These are phyloP conservation scores for Petrophora chlorosata DNA, from an alignment of 2,888 invertebrate species.

Conservation along the genomic window DNA sequence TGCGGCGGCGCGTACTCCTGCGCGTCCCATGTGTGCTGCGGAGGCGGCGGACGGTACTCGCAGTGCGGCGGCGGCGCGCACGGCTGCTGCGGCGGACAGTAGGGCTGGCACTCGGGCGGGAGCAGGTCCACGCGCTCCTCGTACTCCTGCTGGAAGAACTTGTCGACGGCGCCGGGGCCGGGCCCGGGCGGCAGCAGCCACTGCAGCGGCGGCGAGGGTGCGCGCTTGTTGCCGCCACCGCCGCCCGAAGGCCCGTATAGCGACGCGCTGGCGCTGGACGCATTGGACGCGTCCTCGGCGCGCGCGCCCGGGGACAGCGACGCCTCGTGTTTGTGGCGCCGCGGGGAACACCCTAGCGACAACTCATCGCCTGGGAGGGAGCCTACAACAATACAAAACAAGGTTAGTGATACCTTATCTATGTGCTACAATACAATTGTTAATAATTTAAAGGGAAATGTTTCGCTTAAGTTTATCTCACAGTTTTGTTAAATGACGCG, in stretches of 20 bases:
- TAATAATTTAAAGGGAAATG: too few relatives aligned
- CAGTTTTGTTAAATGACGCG: too few relatives aligned
- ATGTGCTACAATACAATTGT: too few relatives aligned
- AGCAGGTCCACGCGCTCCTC: conserved; percentile 86
- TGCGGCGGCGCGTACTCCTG: conserved; percentile 72
- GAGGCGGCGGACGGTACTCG: conserved; percentile 87
- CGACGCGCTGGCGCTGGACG: conserved; percentile 85
- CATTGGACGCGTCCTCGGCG: conserved; percentile 90
- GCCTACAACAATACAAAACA: conserved; percentile 83
- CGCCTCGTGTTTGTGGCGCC: conserved; percentile 85
- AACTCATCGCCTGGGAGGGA: conserved; percentile 91
- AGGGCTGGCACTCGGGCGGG: conserved; percentile 79
- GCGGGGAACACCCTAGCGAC: conserved; percentile 85
- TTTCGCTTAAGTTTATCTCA: too few relatives aligned
- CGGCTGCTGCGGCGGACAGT: conserved; percentile 71
- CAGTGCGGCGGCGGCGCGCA: conserved; percentile 77
- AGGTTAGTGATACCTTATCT: conserved; percentile 6
- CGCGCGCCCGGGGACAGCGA: conserved; percentile 87
- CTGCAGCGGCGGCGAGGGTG: conserved; percentile 84
- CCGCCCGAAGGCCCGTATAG: conserved; percentile 82
- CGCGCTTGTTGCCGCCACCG: conserved; percentile 69
- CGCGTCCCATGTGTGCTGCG: conserved; percentile 89
- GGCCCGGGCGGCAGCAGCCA: conserved; percentile 89
- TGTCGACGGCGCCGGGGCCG: conserved; percentile 85
- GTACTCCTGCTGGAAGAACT: conserved; percentile 86